Evolutionary conservation across 2,113 vertebrate species (phyloP).

Genomic region (Phalacrocorax aristotelis): DNA sequence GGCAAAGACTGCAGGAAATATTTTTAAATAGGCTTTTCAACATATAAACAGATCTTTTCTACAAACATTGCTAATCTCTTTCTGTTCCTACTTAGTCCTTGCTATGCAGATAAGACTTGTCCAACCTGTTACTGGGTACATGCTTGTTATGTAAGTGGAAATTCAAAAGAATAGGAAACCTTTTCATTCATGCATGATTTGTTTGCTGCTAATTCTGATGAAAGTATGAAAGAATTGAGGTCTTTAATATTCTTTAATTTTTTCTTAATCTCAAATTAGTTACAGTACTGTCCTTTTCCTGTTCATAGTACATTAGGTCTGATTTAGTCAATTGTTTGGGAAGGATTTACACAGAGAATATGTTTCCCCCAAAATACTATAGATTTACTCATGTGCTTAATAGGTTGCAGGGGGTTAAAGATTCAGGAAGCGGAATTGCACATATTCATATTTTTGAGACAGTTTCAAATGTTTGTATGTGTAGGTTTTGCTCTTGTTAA

Average conservation of each 20-base stretch:
- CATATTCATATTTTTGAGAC: neutral
- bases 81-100: constrained; percentile 20
- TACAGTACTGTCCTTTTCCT: neutral
- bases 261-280: neutral
- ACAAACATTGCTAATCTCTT: constrained; percentile 31
- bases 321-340: neutral
- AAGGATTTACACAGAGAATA: neutral
- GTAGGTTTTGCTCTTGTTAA: neutral
- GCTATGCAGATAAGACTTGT: constrained; percentile 36
- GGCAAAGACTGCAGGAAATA: neutral
- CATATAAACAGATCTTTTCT: neutral
- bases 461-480: neutral
- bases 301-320: neutral
- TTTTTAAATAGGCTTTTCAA: neutral
- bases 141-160: constrained; percentile 26
- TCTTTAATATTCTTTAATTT: neutral
- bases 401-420: neutral
- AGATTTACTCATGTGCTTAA: neutral
- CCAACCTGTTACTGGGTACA: neutral
- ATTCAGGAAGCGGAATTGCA: neutral
- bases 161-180: neutral
- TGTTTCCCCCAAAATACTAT: neutral
- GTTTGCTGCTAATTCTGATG: neutral
- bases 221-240: neutral
- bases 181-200: neutral